Conservation (phyloP, 2,888 invertebrate species). For the Meta bourneti region DNA sequence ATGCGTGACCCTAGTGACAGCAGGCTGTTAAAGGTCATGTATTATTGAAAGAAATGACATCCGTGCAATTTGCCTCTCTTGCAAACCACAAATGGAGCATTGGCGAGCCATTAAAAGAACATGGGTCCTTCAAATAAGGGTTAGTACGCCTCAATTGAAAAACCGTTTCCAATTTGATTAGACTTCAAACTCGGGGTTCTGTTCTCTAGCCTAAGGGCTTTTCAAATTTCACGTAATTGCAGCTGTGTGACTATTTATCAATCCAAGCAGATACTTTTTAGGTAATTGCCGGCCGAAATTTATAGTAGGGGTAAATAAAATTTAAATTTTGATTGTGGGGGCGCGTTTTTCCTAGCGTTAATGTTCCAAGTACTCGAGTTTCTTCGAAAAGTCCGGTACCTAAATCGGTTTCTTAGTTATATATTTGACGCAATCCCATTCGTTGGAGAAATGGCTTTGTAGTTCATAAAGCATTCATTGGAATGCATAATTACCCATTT, state of each 20-base stretch:
- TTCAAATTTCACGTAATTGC: slow-evolving; percentile 27
- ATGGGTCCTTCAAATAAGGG: slow-evolving; percentile 45
- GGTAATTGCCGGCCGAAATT: not conserved
- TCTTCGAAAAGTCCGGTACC: too few species aligned
- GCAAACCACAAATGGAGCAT: slow-evolving; percentile 29
- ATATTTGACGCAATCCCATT: too few species aligned
- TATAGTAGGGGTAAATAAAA: not conserved
- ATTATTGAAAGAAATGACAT: slow-evolving; percentile 56
- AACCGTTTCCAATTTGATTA: slow-evolving; percentile 47
- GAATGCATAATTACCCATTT: too few species aligned
- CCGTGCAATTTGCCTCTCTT: slow-evolving; percentile 10
- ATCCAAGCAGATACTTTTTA: slow-evolving; percentile 1
- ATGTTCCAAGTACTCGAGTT: too few species aligned
- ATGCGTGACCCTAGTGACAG: slow-evolving; percentile 64
- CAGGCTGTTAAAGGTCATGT: slow-evolving; percentile 54
- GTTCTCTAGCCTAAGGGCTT: slow-evolving; percentile 13
- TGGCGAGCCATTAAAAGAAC: slow-evolving; percentile 36
- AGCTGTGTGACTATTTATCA: slow-evolving; percentile 43
- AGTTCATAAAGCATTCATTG: too few species aligned
- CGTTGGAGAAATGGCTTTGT: too few species aligned
- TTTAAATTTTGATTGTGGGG: not conserved
- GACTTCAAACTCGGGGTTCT: not conserved
- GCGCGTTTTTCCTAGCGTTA: too few species aligned
- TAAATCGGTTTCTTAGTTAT: too few species aligned
- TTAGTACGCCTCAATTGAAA: slow-evolving; percentile 39